Base-by-base conservation (phyloP, 1,140 invertebrate species). In the Dendrolimus kikuchii region DNA sequence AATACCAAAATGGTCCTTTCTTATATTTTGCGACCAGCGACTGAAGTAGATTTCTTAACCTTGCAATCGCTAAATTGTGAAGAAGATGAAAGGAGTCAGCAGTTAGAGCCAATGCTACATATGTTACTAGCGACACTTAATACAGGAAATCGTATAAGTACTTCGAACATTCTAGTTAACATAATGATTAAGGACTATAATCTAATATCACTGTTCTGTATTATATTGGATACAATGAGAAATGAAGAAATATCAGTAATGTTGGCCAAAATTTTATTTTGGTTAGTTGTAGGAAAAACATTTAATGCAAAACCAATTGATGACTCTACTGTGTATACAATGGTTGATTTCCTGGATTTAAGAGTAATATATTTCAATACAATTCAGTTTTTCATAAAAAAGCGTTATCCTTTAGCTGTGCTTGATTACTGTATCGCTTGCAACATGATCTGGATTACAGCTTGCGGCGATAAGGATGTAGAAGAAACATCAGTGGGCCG, bases 381-480 rank as follows among this genome's bases (percentile, higher is more conserved):
- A n/a, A 59, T 84, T 8, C 71, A 77, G 8, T 50, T 51, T 44
- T 59, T 75, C 5, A 62, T 84, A 8, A 56, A 68, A 37, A 62
- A 74, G 7, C 63, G 81, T 0, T 66, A 56, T 46, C 59, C 65
- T 0, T 69, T 53, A 37, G 39, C 69, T 39, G 59, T 78, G 4
- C 57, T 86, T 43, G 77, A 81, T 56, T 78, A 68, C 55, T 75
- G 74, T 53, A 69, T 66, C 42, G 53, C 70, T 8, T 82, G 77
- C 45, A 73, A 74, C 54, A 51, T 74, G 36, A 75, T 82, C 39
- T 84, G 74, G 76, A 53, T 55, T 5, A 57, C 50, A 5, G 46
- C 75, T n/a, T 86, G 72, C 62, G 50, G 60, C 6, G 62, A 70
- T 10, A 54, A 60, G 40, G 59, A 69, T 5, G 44, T 60, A 5